Percentiles rank a stretch among this genome's conserved stretches.
phyloP scores from a whole-genome alignment of 2,113 vertebrate species.

The Copsychus sechellarum region DNA sequence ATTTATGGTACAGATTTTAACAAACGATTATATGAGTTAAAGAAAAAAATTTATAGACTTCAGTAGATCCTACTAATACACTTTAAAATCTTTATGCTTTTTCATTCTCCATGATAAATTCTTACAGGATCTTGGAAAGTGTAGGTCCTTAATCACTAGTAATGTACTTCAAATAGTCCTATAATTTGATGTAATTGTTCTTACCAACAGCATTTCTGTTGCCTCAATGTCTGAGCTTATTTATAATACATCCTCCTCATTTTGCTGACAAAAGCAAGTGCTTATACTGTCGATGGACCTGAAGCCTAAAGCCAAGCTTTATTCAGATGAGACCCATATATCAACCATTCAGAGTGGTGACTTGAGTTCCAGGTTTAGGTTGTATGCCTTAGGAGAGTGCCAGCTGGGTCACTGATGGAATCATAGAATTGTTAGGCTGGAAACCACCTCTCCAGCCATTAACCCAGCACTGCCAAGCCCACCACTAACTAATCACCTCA shows the following conservation, averaged over 20 bases:
- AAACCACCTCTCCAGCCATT: background rate
- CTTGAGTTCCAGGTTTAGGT: background rate
- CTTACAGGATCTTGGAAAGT: constrained; percentile 16
- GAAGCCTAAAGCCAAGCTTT: background rate
- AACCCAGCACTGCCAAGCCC: background rate
- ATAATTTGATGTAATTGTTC: background rate
- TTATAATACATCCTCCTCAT: background rate
- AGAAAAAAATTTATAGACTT: background rate
- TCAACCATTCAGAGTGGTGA: background rate
- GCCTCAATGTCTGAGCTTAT: background rate
- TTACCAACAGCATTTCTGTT: constrained; percentile 1
- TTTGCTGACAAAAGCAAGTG: background rate
- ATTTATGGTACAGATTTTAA: constrained; percentile 25
- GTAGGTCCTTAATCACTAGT: background rate
- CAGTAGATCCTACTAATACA: background rate
- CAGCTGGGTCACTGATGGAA: background rate
- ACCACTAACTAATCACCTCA: background rate
- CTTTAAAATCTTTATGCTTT: constrained; percentile 9
- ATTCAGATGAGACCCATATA: background rate
- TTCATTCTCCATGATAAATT: constrained; percentile 13
- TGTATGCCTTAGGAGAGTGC: background rate
- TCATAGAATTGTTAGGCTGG: background rate
- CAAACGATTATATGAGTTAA: constrained; percentile 14
- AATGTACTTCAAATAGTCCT: background rate
- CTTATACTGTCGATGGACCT: background rate